Percentiles rank a stretch among this genome's conserved stretches.
phyloP scores from a whole-genome alignment of 2,113 vertebrate genomes.

The Glaucomys volans region DNA sequence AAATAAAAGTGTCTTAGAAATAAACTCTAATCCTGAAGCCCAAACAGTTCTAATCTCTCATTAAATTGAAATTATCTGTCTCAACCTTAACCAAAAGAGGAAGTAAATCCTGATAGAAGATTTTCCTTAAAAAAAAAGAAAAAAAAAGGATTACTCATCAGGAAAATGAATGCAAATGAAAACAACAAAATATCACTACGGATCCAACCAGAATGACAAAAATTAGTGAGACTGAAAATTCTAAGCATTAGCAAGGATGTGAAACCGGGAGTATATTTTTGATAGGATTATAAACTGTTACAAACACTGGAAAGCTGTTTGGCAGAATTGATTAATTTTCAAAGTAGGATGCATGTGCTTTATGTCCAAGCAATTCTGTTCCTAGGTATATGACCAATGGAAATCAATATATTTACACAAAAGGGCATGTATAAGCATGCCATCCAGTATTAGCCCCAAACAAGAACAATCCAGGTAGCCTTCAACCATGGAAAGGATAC shows the following conservation, averaged over 20 bases:
- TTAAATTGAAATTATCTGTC: slow-evolving; percentile 4
- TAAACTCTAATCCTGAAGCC: not conserved
- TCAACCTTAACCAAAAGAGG: not conserved
- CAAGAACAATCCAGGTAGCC: not conserved
- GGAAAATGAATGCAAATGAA: not conserved
- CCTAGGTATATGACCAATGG: not conserved
- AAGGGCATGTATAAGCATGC: not conserved
- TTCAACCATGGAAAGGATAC: not conserved
- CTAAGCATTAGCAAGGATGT: not conserved
- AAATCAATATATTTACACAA: not conserved
- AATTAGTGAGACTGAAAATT: not conserved
- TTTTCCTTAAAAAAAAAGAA: not conserved
- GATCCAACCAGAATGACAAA: not conserved
- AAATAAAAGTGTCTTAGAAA: not conserved
- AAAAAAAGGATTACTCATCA: not conserved
- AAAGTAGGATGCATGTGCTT: not conserved
- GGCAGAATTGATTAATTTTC: not conserved
- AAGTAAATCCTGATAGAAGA: not conserved
- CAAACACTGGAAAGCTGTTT: not conserved
- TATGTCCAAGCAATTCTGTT: not conserved
- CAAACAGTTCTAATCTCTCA: not conserved
- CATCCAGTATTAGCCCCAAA: not conserved
- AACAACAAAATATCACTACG: not conserved
- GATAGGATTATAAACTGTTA: not conserved
- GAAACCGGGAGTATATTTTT: not conserved